Base-by-base conservation (phyloP, 2,113 vertebrate genomes). In the Carlito syrichta region DNA sequence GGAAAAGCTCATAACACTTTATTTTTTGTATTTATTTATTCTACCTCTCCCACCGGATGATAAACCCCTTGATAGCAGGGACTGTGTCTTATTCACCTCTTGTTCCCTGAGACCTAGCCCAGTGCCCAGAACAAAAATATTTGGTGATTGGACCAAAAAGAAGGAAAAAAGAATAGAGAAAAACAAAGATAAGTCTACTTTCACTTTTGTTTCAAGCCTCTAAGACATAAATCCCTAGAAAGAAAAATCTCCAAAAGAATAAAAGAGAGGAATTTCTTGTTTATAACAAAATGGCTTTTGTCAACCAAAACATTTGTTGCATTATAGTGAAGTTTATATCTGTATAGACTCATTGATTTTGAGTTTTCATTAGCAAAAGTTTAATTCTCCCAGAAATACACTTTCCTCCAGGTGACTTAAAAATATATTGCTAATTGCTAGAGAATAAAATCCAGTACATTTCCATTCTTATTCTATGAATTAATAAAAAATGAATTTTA, bases 121-220 rank as follows among this genome's bases (percentile, higher is more conserved):
- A 74, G 54, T 63, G n/a, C 32, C 54, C 13, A 91, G 45, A 89
- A 96, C 20, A 91, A 93, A 91, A 96, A 89, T 88, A 91, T 81
- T 91, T 93, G 66, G 43, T 88, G 35, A 62, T 3, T 85, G 35
- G 8, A 38, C 52, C 56, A 32, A 74, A 96, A 96, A 69, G 52
- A 30, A 62, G 43, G 30, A 73, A 50, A 35, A 40, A 60, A 71
- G 48, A 66, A 87, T 50, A 83, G 23, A 76, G 89, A 94, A 92
- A 86, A 22, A 66, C 5, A 16, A 20, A 93, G 77, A 60, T 74
- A 30, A 68, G 63, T 71, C 16, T 93, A 63, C 17, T 84, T 95
- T 81, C 38, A 81, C 54, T 94, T 95, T 78, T 90, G 60, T 90
- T 89, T 92, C 20, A 81, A 73, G 50, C 5, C 32, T 95, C 43